Base-by-base conservation (phyloP, 2,888 invertebrate genomes). In the Eudemis profundana region DNA sequence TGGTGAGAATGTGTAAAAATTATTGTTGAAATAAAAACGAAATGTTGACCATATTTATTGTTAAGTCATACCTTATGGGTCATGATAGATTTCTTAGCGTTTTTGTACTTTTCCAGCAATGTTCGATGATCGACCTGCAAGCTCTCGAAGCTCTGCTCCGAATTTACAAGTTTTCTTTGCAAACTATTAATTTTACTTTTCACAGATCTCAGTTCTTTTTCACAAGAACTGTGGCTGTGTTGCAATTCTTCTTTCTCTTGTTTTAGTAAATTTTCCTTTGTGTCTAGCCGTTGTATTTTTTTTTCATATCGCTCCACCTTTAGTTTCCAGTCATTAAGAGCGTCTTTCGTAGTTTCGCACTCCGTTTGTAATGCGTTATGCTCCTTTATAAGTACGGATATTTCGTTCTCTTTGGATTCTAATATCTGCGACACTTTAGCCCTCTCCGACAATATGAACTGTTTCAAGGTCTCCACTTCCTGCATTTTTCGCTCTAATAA, bases 71-170 rank as follows among this genome's bases (percentile, higher is more conserved):
- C 94, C 92, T 95, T 95, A 76, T 95, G 95, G 76, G 95, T 94
- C 21, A 85, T 85, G 29, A 94, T 93, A 29, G 93, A 94, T 74
- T 93, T 93, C 79, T 94, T 95, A 1, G 93, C 93, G 61, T 93
- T 93, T 73, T 93, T 93, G 75, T 95, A 95, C 73, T 95, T 95
- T 8, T 93, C 93, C 60, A 93, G 93, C 23, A 94, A 68, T 7
- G 82, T 77, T 19, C 91, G 85, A 59, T 93, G 81, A 50, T 94
- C 93, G 0, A 79, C 70, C 42, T 89, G 84, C 38, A 89, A 40
- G 19, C 81, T 84, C 2, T 82, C 82, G 69, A 81, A 84, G 36
- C 80, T 81, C 42, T 88, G 79, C 54, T 90, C 90, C 60, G 93
- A 80, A 47, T 90, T 90, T 1, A 84, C 72, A 40, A 93, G 86